Evolutionary conservation across 2,113 vertebrate species (phyloP), one percentile per base, ranked within the genome.

Genomic region (Ranitomeya variabilis): DNA sequence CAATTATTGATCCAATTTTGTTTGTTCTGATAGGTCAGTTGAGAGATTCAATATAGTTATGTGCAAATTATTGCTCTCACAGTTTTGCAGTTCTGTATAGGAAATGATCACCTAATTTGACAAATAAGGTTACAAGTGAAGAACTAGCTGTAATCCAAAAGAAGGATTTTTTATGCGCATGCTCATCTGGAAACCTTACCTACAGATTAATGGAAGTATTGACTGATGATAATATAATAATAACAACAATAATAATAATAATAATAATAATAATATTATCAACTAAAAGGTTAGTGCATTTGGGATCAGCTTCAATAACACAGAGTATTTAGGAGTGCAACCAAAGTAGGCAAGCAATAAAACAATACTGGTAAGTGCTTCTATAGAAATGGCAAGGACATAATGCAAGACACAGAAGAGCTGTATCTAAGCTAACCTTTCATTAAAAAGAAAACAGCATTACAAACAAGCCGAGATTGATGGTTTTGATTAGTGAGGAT

Each of bases 381-480:
- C 80, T 82, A 45, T 82, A 82, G 57, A 82, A 82, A 82, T 51
- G 60, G 45, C 73, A 52, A 37, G 19, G 31, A n/a, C 10, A 45
- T 26, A 66, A 37, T 23, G 6, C 60, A 37, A 37, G 57, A 14
- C n/a, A 45, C 15, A 83, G 11, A n/a, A 52, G 31, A 83, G 80
- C 77, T 79, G 77, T 31, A 57, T 80, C 26, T 80, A n/a, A 57
- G 15, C 23, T 7, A 80, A 80, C 54, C n/a, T 80, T 80, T 59
- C 54, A 57, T 80, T 57, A 60, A 60, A 80, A 79, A 79, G 52
- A 79, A 79, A 80, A 80, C 54, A 26, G 78, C 55, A 60, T 23
- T 60, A 59, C 23, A 7, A 59, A 80, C 54, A 80, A 59, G 55
- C 73, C 0, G 85, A 78, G 15, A 79, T 66, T 80, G 57, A 62